Conservation (phyloP, 2,888 invertebrate species). For the Ormyrus nitidulus region DNA sequence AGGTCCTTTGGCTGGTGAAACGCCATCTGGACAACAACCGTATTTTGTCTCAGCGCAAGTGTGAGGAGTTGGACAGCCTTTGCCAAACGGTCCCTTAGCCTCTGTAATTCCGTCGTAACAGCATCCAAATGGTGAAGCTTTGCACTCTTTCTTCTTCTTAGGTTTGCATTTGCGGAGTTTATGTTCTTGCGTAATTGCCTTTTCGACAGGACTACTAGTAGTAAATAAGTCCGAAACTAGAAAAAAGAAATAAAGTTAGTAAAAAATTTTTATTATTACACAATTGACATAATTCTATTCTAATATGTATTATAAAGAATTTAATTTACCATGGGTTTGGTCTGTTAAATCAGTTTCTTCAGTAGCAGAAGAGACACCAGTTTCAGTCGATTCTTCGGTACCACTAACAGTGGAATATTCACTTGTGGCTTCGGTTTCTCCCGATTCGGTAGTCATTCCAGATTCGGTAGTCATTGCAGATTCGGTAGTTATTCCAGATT, state of each 20-base stretch:
- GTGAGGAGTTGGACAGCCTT: constrained; percentile 84
- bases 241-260: constrained; percentile 24
- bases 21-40: constrained; percentile 90
- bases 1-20: constrained; percentile 85
- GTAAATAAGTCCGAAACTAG: constrained; percentile 76
- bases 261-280: neutral
- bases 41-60: constrained; percentile 86
- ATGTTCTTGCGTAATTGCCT: constrained; percentile 76
- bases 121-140: constrained; percentile 85
- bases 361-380: constrained; percentile 55
- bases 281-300: neutral
- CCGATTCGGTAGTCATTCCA: constrained; percentile 56
- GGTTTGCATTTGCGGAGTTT: constrained; percentile 79
- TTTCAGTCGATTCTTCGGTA: constrained; percentile 62
- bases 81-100: constrained; percentile 89
- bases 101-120: constrained; percentile 87
- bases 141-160: constrained; percentile 80
- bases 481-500: constrained; percentile 57
- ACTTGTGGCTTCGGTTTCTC: constrained; percentile 46
- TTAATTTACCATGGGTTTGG: constrained; percentile 63
- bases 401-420: constrained; percentile 60
- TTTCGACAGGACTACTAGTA: constrained; percentile 78
- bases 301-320: constrained; percentile 6
- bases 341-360: constrained; percentile 64
- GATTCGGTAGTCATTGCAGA: constrained; percentile 65